Conservation (phyloP, 2,888 invertebrate genomes). For the Scaeva pyrastri region DNA sequence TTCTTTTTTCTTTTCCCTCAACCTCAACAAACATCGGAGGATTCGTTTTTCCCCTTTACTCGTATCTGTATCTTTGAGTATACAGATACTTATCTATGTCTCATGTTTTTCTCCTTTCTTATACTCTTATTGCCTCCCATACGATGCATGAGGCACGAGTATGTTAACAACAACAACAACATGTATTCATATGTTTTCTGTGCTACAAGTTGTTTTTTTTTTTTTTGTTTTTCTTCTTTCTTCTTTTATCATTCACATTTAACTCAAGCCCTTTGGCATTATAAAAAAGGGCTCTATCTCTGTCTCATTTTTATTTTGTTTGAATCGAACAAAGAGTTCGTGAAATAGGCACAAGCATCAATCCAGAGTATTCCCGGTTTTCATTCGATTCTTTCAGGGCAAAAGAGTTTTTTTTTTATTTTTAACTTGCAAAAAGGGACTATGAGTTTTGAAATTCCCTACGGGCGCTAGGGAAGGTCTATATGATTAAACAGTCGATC, state of each 20-base stretch:
- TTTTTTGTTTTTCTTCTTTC: no score
- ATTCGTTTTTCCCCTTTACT: conserved; percentile 7
- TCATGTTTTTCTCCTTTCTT: conserved; percentile 26
- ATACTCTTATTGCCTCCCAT: conserved; percentile 9
- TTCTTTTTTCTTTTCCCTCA: conserved; percentile 10
- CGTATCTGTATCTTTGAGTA: neutral
- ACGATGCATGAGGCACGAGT: no score
- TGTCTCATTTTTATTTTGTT: neutral
- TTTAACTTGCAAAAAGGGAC: conserved; percentile 20
- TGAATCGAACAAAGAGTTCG: neutral
- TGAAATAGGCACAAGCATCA: no score
- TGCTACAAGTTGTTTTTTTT: neutral
- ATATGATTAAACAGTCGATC: conserved; percentile 70
- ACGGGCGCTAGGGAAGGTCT: conserved; percentile 75
- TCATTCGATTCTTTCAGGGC: conserved; percentile 20
- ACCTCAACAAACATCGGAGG: neutral
- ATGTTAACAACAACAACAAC: neutral
- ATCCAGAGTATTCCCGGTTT: conserved; percentile 25
- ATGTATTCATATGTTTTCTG: neutral
- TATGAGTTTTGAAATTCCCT: conserved; percentile 68
- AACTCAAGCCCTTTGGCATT: conserved; percentile 9
- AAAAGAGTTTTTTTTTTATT: neutral
- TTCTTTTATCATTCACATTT: no score
- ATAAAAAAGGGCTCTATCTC: conserved; percentile 11
- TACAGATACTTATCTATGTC: neutral